A percentile compares a stretch with the other conserved stretches of the same genome.
Conservation (phyloP, 1,140 invertebrate genomes). For the Drosophila lacteicornis region DNA sequence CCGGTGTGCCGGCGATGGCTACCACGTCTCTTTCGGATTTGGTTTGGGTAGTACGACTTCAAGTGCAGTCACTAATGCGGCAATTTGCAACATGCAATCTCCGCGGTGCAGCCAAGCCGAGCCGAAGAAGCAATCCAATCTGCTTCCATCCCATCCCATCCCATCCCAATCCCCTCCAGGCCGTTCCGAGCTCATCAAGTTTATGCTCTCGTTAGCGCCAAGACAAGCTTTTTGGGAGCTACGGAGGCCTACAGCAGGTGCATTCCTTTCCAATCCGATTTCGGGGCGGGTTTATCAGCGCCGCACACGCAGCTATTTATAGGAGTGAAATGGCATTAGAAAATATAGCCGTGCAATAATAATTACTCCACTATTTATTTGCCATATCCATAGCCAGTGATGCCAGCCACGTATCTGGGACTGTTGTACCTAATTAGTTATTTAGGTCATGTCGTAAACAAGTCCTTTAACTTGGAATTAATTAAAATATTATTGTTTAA, state of each 20-base stretch:
- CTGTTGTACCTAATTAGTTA: conserved; percentile 29
- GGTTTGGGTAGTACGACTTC: conserved; percentile 41
- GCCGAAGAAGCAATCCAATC: conserved; percentile 35
- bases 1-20: conserved; percentile 15
- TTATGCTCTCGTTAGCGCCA: conserved; percentile 79
- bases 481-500: neutral
- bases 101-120: conserved; percentile 31
- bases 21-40: conserved; percentile 15
- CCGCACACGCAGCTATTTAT: conserved; percentile 62
- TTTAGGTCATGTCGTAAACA: neutral
- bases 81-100: conserved; percentile 72
- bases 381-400: conserved; percentile 28
- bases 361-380: conserved; percentile 73
- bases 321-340: conserved; percentile 66
- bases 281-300: conserved; percentile 47
- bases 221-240: conserved; percentile 53
- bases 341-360: conserved; percentile 64
- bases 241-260: conserved; percentile 7
- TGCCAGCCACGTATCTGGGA: conserved; percentile 6
- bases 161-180: neutral
- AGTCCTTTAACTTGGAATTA: too few relatives aligned
- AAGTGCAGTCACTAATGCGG: conserved; percentile 67
- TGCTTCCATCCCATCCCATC: conserved; percentile 13
- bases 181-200: conserved; percentile 41
- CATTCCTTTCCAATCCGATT: conserved; percentile 33